A percentile compares a stretch with the other conserved stretches of the same genome.
phyloP scores from a whole-genome alignment of 2,888 invertebrate genomes.

The Agapostemon virescens region DNA sequence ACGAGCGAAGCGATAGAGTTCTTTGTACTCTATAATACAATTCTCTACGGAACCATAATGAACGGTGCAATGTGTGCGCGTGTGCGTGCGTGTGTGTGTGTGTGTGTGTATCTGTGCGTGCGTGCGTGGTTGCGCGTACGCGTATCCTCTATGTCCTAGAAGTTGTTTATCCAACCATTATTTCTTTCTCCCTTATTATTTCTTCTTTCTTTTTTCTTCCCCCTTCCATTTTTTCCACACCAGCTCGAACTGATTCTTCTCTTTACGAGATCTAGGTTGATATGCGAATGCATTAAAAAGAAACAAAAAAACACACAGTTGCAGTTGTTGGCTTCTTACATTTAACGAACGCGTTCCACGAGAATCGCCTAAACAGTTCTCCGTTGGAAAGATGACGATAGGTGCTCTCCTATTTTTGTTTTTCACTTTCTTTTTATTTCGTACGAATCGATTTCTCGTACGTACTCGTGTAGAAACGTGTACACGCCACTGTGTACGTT shows the following conservation, averaged over 20 bases:
- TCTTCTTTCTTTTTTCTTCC: conserved; percentile 13
- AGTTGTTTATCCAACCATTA: conserved; percentile 26
- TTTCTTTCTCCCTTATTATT: conserved; percentile 28
- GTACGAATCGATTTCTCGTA: too few species aligned
- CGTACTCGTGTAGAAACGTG: not conserved
- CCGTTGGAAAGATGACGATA: conserved; percentile 11
- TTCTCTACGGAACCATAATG: conserved; percentile 35
- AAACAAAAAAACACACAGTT: too few species aligned
- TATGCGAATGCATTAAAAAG: conserved; percentile 48
- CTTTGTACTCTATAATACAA: conserved; percentile 61
- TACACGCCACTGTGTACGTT: not conserved
- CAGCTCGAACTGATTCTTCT: conserved; percentile 19
- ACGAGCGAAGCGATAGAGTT: conserved; percentile 48
- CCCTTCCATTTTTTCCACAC: conserved; percentile 38
- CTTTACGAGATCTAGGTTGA: conserved; percentile 20
- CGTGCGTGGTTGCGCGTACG: conserved; percentile 1
- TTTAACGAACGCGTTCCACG: not conserved
- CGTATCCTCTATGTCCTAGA: conserved; percentile 45
- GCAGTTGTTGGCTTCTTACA: not conserved
- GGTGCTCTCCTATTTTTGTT: not conserved
- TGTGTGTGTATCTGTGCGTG: not conserved
- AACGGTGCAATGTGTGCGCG: conserved; percentile 65
- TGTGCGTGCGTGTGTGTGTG: not conserved
- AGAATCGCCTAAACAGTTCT: not conserved
- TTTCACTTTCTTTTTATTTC: not conserved